Evolutionary conservation across 2,113 vertebrate species (phyloP).

Genomic region (Formicarius rufipectus): DNA sequence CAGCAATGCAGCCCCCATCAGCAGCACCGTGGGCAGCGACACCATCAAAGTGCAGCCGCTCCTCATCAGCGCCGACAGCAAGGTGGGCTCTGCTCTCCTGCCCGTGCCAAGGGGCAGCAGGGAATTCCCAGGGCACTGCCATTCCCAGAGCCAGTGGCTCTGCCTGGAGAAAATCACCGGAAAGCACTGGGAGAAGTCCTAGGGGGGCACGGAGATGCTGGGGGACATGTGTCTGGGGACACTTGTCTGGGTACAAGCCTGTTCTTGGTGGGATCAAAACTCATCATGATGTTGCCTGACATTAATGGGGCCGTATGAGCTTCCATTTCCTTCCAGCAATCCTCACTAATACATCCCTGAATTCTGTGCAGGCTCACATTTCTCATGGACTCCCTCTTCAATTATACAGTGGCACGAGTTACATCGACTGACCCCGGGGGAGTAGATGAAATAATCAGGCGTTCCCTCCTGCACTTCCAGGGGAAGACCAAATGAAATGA

Average conservation of each 20-base stretch:
- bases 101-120: too few species aligned
- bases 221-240: background rate
- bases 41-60: slow-evolving; percentile 87
- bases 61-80: slow-evolving; percentile 85
- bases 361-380: background rate
- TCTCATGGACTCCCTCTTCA: background rate
- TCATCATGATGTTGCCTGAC: background rate
- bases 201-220: background rate
- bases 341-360: background rate
- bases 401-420: background rate
- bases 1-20: slow-evolving; percentile 67
- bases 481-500: background rate
- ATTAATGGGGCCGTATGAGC: background rate
- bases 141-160: too few species aligned
- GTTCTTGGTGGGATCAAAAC: background rate
- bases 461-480: background rate
- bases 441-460: background rate
- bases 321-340: background rate
- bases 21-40: slow-evolving; percentile 80
- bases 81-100: slow-evolving; percentile 79
- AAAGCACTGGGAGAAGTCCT: background rate
- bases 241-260: background rate
- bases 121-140: too few species aligned
- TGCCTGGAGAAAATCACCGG: background rate
- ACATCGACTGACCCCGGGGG: background rate